These are phyloP conservation scores for Ciona savignyi DNA, from an alignment of 23 tunicate genomes.

Conservation along the genomic window DNA sequence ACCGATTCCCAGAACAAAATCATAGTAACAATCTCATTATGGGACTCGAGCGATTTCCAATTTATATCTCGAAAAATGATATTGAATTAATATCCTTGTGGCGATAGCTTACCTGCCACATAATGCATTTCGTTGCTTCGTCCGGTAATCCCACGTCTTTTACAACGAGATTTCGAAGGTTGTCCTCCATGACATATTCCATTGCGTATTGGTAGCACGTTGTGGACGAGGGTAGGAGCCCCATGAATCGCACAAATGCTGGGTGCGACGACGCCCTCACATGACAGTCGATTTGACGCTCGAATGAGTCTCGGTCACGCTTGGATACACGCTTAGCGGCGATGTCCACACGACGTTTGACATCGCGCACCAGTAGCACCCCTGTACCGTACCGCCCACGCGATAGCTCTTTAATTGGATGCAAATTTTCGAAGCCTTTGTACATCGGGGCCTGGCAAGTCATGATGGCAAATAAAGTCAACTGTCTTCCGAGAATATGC, in stretches of 20 bases:
- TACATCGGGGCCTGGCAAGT: no score
- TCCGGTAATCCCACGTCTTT: constrained; percentile 48
- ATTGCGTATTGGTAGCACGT: constrained; percentile 37
- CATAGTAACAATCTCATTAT: no score
- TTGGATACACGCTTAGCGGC: constrained; percentile 32
- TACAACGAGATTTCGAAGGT: constrained; percentile 33
- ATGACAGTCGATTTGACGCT: constrained; percentile 20
- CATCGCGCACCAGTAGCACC: constrained; percentile 28
- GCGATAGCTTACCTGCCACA: constrained; percentile 34
- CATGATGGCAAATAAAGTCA: no score
- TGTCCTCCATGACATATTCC: constrained; percentile 38
- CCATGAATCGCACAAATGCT: constrained; percentile 27
- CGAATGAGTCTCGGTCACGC: constrained; percentile 17
- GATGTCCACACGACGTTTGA: constrained; percentile 7
- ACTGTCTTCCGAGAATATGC: no score
- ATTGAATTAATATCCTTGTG: no score
- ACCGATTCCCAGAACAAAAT: no score
- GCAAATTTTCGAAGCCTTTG: constrained; percentile 3
- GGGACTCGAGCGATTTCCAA: no score
- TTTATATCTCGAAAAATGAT: no score
- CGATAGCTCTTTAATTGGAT: constrained; percentile 33
- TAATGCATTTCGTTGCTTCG: constrained; percentile 23
- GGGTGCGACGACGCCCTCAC: constrained; percentile 19
- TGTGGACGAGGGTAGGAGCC: constrained; percentile 49
- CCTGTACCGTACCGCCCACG: constrained; percentile 54